Conservation (phyloP, 2,113 vertebrate genomes). For the Nyctereutes procyonoides region DNA sequence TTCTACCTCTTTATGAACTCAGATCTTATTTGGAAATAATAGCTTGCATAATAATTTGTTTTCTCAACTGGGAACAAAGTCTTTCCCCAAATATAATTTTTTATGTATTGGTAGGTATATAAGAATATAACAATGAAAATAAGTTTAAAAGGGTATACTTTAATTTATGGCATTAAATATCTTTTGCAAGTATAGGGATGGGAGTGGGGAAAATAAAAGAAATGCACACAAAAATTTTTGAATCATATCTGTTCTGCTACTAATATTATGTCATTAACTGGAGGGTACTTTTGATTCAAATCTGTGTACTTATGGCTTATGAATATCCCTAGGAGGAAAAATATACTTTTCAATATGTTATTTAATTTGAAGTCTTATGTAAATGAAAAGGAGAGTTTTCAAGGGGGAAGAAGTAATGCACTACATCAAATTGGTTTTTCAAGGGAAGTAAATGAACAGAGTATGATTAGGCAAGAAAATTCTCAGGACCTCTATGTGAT, state of each 20-base stretch:
- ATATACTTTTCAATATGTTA: not conserved
- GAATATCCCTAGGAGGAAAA: not conserved
- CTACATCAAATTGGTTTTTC: not conserved
- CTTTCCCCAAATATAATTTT: not conserved
- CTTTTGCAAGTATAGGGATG: not conserved
- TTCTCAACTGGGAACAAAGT: constrained; percentile 8
- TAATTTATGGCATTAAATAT: not conserved
- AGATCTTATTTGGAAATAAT: not conserved
- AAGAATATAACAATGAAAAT: not conserved
- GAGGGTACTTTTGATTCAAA: not conserved
- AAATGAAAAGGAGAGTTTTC: constrained; percentile 17
- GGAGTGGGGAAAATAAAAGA: not conserved
- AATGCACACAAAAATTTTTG: not conserved
- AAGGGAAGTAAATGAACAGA: not conserved
- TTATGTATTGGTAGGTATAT: not conserved
- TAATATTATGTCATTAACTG: not conserved
- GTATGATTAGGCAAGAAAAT: not conserved
- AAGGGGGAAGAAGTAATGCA: not conserved
- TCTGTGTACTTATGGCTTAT: not conserved
- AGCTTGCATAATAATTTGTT: not conserved
- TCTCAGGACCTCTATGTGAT: not conserved
- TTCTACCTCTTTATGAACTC: not conserved
- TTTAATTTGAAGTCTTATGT: constrained; percentile 5
- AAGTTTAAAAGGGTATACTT: not conserved
- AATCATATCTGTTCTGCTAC: not conserved